Percentiles rank a stretch among this genome's conserved stretches.
phyloP scores from a whole-genome alignment of 2,888 invertebrate genomes.

The Papilio gigon region DNA sequence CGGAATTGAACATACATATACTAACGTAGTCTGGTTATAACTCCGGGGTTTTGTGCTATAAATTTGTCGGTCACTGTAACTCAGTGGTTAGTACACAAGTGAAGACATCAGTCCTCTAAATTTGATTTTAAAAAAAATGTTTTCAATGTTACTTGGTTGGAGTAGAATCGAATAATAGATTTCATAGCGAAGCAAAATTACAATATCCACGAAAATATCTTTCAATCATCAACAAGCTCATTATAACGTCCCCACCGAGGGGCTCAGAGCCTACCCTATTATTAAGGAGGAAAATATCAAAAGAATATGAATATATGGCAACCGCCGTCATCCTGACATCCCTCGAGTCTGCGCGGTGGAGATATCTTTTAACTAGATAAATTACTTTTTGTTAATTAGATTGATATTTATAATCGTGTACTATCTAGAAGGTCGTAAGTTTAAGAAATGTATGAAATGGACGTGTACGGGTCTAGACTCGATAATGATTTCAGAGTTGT shows the following conservation, averaged over 20 bases:
- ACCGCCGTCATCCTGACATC: no score
- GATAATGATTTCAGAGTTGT: not conserved
- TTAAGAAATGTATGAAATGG: conserved; percentile 44
- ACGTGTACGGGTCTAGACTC: conserved; percentile 13
- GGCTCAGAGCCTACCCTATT: no score
- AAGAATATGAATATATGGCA: no score
- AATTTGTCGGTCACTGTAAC: not conserved
- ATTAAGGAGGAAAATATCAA: no score
- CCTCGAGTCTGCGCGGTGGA: no score
- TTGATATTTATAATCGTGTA: conserved; percentile 55
- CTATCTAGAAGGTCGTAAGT: conserved; percentile 60
- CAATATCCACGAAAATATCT: no score
- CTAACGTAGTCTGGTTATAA: not conserved
- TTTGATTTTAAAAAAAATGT: not conserved
- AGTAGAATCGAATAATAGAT: no score
- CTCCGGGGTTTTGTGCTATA: not conserved
- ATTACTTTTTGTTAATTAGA: conserved; percentile 46
- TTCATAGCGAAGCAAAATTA: no score
- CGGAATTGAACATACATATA: not conserved
- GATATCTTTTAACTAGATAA: no score
- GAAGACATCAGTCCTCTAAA: not conserved
- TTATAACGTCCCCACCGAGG: no score
- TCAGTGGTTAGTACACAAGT: not conserved
- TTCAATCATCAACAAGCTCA: no score
- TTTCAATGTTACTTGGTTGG: no score